A percentile compares a stretch with the other conserved stretches of the same genome.
Evolutionary conservation across 2,888 invertebrate genomes (phyloP).

Genomic region (Habroteleia sp.): DNA sequence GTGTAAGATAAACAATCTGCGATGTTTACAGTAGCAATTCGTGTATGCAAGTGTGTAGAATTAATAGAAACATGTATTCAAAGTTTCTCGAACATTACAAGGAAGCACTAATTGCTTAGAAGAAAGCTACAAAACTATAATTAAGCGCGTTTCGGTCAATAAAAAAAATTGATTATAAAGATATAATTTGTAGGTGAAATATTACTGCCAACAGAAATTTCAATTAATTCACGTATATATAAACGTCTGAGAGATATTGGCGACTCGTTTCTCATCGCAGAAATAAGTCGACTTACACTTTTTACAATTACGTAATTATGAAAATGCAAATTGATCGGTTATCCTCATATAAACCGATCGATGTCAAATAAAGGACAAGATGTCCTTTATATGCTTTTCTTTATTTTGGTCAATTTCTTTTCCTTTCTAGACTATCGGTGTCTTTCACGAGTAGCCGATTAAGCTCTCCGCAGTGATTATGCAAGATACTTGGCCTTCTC

Average conservation of each 20-base stretch:
- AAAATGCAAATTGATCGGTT: conserved; percentile 29
- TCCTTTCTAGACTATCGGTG: conserved; percentile 52
- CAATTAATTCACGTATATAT: conserved; percentile 9
- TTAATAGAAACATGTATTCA: conserved; percentile 22
- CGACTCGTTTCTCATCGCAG: conserved; percentile 1
- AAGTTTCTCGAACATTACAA: conserved; percentile 29
- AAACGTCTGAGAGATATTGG: not conserved
- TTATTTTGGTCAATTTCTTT: conserved; percentile 46
- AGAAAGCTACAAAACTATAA: conserved; percentile 49
- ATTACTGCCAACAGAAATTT: conserved; percentile 2
- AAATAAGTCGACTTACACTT: conserved; percentile 25
- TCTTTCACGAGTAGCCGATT: conserved; percentile 63
- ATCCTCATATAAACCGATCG: conserved; percentile 22
- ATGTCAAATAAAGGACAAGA: conserved; percentile 41
- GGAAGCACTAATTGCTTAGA: conserved; percentile 29
- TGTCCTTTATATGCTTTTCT: conserved; percentile 28
- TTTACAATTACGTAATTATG: conserved; percentile 21
- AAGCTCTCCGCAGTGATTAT: conserved; percentile 69
- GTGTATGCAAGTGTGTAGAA: conserved; percentile 29
- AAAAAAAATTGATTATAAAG: conserved; percentile 3
- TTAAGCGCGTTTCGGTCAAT: conserved; percentile 20
- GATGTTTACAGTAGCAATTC: conserved; percentile 34
- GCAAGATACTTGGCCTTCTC: conserved; percentile 72
- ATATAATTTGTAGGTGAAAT: not conserved
- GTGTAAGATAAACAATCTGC: conserved; percentile 42